Percentiles rank a stretch among this genome's conserved stretches.
Conservation (phyloP, 2,888 invertebrate species). For the Atethmia centrago region DNA sequence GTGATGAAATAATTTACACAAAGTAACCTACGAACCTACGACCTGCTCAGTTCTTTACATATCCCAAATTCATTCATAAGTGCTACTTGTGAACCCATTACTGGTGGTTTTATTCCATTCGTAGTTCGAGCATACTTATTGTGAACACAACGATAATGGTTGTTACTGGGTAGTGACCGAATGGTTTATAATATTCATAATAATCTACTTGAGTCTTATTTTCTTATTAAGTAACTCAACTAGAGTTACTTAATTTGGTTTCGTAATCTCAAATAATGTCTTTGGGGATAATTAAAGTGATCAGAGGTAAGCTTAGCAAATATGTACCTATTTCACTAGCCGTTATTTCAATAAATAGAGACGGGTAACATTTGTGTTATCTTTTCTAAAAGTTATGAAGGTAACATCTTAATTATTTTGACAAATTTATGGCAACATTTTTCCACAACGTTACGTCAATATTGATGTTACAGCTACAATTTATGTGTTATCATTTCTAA, state of each 20-base stretch:
- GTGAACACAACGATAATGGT: not conserved
- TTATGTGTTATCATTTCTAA: too few relatives aligned
- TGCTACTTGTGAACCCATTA: not conserved
- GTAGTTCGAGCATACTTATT: not conserved
- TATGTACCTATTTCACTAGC: not conserved
- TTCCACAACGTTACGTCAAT: too few relatives aligned
- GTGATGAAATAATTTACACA: too few relatives aligned
- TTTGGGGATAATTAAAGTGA: not conserved
- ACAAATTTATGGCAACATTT: too few relatives aligned
- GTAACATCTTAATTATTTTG: too few relatives aligned
- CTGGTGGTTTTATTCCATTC: conserved; percentile 7
- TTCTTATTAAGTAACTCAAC: too few relatives aligned
- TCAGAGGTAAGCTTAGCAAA: not conserved
- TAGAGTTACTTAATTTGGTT: not conserved
- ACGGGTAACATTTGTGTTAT: too few relatives aligned
- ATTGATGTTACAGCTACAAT: too few relatives aligned
- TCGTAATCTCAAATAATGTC: not conserved
- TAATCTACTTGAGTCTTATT: not conserved
- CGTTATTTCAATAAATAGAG: not conserved
- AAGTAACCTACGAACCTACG: too few relatives aligned
- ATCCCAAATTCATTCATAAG: not conserved
- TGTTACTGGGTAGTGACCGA: not conserved
- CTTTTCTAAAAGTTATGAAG: too few relatives aligned
- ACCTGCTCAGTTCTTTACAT: not conserved
- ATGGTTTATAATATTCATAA: not conserved